phyloP scores from a whole-genome alignment of 2,113 vertebrate genomes.

The Apistogramma diplotaenia region DNA sequence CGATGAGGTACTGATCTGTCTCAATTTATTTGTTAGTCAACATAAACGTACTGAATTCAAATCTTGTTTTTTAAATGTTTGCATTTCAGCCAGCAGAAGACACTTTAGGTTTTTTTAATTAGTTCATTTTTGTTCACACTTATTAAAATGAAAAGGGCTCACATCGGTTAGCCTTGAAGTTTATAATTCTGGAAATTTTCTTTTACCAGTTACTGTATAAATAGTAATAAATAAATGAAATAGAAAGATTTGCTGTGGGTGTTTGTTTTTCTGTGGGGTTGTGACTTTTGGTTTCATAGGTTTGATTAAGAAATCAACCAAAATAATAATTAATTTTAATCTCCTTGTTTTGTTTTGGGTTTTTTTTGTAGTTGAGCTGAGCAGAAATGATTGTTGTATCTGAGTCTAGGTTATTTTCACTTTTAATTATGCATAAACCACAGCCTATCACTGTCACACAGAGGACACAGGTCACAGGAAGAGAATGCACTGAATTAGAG shows the following conservation, averaged over 20 bases:
- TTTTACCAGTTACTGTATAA: background rate
- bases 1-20: background rate
- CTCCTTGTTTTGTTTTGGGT: background rate
- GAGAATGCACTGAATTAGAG: background rate
- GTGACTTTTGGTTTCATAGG: background rate
- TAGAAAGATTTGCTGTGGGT: background rate
- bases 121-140: background rate
- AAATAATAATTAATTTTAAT: background rate
- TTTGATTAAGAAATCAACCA: background rate
- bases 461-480: background rate
- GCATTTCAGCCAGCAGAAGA: too few relatives aligned
- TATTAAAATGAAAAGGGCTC: too few relatives aligned
- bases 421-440: background rate
- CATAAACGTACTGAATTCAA: too few relatives aligned
- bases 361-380: background rate
- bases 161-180: background rate
- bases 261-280: background rate
- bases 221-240: background rate
- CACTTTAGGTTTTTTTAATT: fast-evolving
- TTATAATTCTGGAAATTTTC: background rate
- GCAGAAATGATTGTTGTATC: background rate
- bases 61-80: too few relatives aligned
- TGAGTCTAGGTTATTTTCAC: background rate
- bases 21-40: too few relatives aligned
- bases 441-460: background rate